Conservation (phyloP, 2,113 vertebrate genomes). For the Bufo gargarizans region DNA sequence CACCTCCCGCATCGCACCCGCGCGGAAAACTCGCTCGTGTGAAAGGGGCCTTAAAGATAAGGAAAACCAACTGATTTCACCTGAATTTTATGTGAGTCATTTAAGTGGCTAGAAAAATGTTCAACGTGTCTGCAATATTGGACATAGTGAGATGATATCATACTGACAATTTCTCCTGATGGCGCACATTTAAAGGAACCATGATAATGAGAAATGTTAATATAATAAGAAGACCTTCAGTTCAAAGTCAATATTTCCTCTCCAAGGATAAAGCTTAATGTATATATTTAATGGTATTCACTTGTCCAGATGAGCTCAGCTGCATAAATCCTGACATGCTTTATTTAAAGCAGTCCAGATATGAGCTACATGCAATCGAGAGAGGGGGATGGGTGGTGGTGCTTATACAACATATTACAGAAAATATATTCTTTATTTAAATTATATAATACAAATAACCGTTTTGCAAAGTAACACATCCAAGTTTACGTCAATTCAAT, state of each 20-base stretch:
- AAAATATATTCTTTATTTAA: too few relatives aligned
- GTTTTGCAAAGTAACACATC: too few relatives aligned
- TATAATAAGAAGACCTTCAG: constrained; percentile 19
- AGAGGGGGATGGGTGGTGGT: not conserved
- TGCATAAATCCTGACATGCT: constrained; percentile 12
- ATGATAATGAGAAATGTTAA: constrained; percentile 22
- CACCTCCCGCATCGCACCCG: too few relatives aligned
- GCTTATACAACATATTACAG: not conserved
- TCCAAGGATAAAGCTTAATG: constrained; percentile 32
- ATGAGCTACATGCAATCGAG: not conserved
- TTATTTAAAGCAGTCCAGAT: constrained; percentile 1
- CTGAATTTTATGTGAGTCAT: not conserved
- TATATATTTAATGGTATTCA: constrained; percentile 18
- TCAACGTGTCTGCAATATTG: not conserved
- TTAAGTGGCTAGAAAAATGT: not conserved
- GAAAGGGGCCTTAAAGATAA: constrained; percentile 1
- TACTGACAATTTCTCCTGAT: not conserved
- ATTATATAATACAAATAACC: too few relatives aligned
- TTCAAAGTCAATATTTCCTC: constrained; percentile 21
- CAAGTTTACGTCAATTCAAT: too few relatives aligned
- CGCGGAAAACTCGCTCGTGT: too few relatives aligned
- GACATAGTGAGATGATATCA: constrained; percentile 25
- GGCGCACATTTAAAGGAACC: constrained; percentile 15
- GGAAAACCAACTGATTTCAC: not conserved
- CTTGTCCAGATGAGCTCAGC: constrained; percentile 11